Evolutionary conservation across 2,888 invertebrate species (phyloP).

Genomic region (Lasioglossum pauxillum): DNA sequence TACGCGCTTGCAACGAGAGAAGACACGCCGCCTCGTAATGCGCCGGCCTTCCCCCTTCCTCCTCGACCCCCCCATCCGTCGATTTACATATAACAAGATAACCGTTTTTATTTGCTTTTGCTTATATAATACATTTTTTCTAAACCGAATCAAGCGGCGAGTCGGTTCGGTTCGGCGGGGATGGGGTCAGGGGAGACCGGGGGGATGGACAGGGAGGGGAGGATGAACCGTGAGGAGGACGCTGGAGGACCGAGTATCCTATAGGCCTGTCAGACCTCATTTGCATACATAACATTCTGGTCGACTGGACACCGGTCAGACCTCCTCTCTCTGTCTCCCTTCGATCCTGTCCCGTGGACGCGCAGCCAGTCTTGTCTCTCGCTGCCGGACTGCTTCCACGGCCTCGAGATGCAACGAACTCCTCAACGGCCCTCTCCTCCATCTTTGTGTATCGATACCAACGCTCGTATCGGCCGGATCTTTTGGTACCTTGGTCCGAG

Average conservation of each 20-base stretch:
- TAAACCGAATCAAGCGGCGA: constrained; percentile 73
- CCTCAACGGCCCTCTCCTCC: constrained; percentile 61
- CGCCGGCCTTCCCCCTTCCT: constrained; percentile 39
- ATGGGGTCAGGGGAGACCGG: constrained; percentile 35
- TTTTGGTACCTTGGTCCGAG: constrained; percentile 43
- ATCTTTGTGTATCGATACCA: constrained; percentile 71
- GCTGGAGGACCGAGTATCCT: constrained; percentile 74
- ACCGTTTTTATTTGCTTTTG: constrained; percentile 78
- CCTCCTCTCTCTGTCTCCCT: constrained; percentile 73
- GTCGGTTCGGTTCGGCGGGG: constrained; percentile 35
- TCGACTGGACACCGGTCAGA: constrained; percentile 83
- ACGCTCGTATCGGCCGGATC: constrained; percentile 54
- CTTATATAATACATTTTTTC: constrained; percentile 80
- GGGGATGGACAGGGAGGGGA: constrained; percentile 54
- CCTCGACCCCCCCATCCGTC: constrained; percentile 49
- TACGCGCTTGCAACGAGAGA: constrained; percentile 61
- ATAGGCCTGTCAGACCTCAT: constrained; percentile 83
- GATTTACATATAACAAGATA: constrained; percentile 84
- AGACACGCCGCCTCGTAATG: constrained; percentile 71
- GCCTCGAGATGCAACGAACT: constrained; percentile 70
- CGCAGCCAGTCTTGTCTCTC: constrained; percentile 51
- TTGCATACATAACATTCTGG: constrained; percentile 85
- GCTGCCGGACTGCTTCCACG: constrained; percentile 66
- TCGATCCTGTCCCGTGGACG: constrained; percentile 55
- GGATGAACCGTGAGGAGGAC: constrained; percentile 64